Evolutionary conservation across 2,888 invertebrate genomes (phyloP).

Genomic region (Anthophora plumipes): DNA sequence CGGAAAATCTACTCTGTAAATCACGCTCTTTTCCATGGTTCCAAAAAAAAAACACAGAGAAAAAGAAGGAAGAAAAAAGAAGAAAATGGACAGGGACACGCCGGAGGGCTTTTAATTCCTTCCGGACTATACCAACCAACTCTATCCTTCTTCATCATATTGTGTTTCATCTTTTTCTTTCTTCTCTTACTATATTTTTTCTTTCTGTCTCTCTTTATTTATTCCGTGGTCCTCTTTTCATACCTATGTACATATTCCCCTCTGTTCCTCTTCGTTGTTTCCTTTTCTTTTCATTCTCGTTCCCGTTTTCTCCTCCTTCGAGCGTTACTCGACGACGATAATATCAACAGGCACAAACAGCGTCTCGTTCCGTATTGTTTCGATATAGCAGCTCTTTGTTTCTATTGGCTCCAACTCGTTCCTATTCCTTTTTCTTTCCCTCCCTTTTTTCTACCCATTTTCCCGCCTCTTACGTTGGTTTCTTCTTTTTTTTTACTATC

Average conservation of each 20-base stretch:
- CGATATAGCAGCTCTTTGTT: constrained; percentile 7
- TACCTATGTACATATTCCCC: constrained; percentile 16
- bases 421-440: background rate
- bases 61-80: too few species aligned
- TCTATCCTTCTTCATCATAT: background rate
- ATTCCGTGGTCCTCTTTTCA: background rate
- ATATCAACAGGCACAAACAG: constrained; percentile 67
- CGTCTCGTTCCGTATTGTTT: constrained; percentile 30
- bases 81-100: constrained; percentile 51
- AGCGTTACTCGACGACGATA: constrained; percentile 51
- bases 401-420: constrained; percentile 2
- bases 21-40: constrained; percentile 53
- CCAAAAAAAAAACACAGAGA: too few species aligned
- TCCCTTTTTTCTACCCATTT: background rate
- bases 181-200: background rate
- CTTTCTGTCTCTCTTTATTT: too few species aligned
- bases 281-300: background rate
- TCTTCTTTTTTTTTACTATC: too few species aligned
- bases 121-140: constrained; percentile 26
- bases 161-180: background rate
- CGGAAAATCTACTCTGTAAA: constrained; percentile 66
- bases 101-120: constrained; percentile 65
- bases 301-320: constrained; percentile 7
- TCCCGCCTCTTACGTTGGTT: background rate
- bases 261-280: background rate